These are phyloP conservation scores for Xestia rhomboidea DNA, from an alignment of 2,888 invertebrate genomes.

Conservation along the genomic window DNA sequence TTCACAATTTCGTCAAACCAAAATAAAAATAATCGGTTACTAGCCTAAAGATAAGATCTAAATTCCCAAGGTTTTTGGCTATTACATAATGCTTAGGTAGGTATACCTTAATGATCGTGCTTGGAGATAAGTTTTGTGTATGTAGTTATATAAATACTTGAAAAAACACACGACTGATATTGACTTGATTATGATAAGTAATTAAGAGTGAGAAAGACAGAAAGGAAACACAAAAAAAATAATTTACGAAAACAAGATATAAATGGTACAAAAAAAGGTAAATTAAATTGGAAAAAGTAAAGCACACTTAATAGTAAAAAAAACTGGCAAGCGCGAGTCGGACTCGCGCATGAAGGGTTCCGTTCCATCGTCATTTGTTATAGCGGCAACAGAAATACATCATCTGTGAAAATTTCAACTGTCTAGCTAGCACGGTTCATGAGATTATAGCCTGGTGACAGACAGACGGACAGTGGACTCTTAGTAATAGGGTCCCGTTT, in stretches of 20 bases:
- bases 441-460: too few relatives aligned
- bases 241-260: neutral
- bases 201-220: neutral
- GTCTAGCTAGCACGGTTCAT: too few relatives aligned
- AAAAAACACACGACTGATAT: constrained; percentile 9
- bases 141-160: neutral
- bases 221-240: neutral
- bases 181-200: constrained; percentile 12
- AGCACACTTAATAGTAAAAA: neutral
- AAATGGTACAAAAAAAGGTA: neutral
- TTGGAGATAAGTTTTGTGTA: neutral
- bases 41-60: constrained; percentile 6
- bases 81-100: constrained; percentile 4
- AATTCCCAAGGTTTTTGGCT: constrained; percentile 2
- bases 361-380: too few relatives aligned
- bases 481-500: too few relatives aligned
- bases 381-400: too few relatives aligned
- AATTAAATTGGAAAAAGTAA: neutral
- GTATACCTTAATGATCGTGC: neutral
- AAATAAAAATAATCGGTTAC: neutral
- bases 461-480: too few relatives aligned
- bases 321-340: too few relatives aligned
- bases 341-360: too few relatives aligned
- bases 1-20: too few relatives aligned
- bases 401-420: too few relatives aligned